These are phyloP conservation scores for Lophius americanus DNA, from an alignment of 2,797 vertebrate genomes.

Conservation along the genomic window DNA sequence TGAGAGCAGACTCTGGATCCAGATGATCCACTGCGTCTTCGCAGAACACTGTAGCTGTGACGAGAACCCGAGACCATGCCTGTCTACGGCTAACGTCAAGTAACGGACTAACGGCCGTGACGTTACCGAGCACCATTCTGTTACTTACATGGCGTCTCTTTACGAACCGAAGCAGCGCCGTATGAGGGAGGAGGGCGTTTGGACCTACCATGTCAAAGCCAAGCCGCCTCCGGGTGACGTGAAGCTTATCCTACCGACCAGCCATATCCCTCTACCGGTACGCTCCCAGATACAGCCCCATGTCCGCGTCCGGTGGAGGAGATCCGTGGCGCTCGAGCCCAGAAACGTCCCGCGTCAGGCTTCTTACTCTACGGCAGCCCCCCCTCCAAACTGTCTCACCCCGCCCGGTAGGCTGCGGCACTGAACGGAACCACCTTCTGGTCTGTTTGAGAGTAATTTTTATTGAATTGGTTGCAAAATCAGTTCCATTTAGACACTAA, in stretches of 20 bases:
- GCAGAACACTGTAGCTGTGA: no score
- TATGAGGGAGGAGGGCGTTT: slow-evolving; percentile 43
- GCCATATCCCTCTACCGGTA: slow-evolving; percentile 59
- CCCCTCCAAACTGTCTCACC: background rate
- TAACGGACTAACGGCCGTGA: background rate
- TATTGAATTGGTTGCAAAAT: no score
- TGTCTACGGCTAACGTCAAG: slow-evolving; percentile 11
- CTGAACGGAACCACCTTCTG: no score
- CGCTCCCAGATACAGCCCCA: slow-evolving; percentile 59
- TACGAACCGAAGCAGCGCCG: slow-evolving; percentile 28
- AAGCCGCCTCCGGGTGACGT: slow-evolving; percentile 64
- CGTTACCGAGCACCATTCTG: background rate
- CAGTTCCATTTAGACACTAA: no score
- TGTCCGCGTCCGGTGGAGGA: slow-evolving; percentile 61
- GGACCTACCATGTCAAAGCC: slow-evolving; percentile 76
- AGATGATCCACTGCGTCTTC: no score
- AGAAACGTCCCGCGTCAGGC: slow-evolving; percentile 73
- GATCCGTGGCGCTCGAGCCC: slow-evolving; percentile 68
- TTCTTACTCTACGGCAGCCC: slow-evolving; percentile 49
- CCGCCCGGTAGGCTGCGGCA: background rate
- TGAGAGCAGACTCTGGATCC: background rate
- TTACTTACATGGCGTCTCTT: slow-evolving; percentile 65
- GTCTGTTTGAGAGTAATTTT: no score
- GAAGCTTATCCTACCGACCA: slow-evolving; percentile 62
- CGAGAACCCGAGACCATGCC: no score